phyloP scores from a whole-genome alignment of 2,113 vertebrate species.

The Mesitornis unicolor region DNA sequence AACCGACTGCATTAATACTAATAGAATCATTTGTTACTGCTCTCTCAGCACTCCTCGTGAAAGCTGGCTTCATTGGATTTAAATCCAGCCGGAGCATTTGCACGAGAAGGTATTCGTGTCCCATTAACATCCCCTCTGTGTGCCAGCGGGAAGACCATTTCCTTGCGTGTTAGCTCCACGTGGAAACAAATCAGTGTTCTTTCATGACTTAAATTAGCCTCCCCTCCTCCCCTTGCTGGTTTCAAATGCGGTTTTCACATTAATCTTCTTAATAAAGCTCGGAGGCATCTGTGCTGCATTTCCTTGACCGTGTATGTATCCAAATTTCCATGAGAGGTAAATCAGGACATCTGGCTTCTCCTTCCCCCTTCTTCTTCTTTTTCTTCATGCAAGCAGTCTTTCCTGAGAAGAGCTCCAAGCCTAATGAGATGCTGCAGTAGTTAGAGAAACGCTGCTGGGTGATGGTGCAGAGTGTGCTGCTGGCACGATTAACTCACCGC shows the following conservation, averaged over 20 bases:
- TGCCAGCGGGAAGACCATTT: neutral
- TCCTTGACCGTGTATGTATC: neutral
- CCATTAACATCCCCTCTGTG: neutral
- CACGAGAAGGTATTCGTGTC: neutral
- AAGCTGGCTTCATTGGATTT: neutral
- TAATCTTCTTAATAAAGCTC: neutral
- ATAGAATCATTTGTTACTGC: constrained; percentile 33
- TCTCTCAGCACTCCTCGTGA: neutral
- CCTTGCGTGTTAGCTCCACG: neutral
- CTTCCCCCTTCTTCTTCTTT: neutral
- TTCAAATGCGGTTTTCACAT: neutral
- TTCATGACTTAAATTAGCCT: neutral
- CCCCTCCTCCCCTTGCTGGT: neutral
- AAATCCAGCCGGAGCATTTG: neutral
- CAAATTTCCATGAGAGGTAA: neutral
- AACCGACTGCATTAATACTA: constrained; percentile 24
- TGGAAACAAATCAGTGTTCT: neutral
- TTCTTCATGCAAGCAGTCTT: neutral
- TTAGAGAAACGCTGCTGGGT: neutral
- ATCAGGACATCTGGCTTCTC: neutral
- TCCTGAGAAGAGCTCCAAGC: neutral
- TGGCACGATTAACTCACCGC: neutral
- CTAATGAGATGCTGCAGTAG: neutral
- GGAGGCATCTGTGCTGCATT: neutral
- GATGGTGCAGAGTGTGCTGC: neutral